Conservation (phyloP, 1,140 invertebrate species). For the Cydia splendana region DNA sequence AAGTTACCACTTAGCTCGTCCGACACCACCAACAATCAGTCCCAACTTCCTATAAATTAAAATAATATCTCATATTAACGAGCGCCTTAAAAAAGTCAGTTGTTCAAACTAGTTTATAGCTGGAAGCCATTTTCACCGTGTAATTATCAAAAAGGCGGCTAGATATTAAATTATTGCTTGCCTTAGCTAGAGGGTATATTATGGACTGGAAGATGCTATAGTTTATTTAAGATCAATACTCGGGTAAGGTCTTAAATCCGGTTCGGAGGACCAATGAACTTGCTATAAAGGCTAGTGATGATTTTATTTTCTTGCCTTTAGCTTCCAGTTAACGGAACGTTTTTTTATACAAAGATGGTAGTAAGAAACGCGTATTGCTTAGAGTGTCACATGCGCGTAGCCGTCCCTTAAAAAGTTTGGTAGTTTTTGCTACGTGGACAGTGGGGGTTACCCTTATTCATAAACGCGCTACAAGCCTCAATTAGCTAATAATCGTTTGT, state of each 20-base stretch:
- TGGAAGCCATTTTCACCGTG: slow-evolving; percentile 6
- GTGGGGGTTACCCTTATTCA: too few relatives aligned
- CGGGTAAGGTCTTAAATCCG: slow-evolving; percentile 22
- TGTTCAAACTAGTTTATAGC: slow-evolving; percentile 10
- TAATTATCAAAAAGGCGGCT: slow-evolving; percentile 32
- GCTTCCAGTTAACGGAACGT: slow-evolving; percentile 9
- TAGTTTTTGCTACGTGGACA: neutral
- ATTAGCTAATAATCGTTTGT: too few relatives aligned
- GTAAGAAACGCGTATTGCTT: neutral
- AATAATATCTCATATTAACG: slow-evolving; percentile 34
- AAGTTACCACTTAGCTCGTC: neutral
- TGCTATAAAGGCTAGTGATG: slow-evolving; percentile 14
- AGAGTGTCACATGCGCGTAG: neutral
- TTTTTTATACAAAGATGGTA: neutral
- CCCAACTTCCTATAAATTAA: neutral
- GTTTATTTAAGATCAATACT: slow-evolving; percentile 31
- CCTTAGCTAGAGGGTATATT: slow-evolving; percentile 22
- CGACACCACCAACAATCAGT: neutral
- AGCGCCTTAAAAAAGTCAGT: slow-evolving; percentile 33
- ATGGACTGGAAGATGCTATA: slow-evolving; percentile 2
- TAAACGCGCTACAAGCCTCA: too few relatives aligned
- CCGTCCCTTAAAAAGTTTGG: neutral
- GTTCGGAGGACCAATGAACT: slow-evolving; percentile 11
- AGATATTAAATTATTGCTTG: slow-evolving; percentile 30
- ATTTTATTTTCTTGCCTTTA: slow-evolving; percentile 4